phyloP scores from a whole-genome alignment of 2,888 invertebrate species.

The Amblyteles armatorius region DNA sequence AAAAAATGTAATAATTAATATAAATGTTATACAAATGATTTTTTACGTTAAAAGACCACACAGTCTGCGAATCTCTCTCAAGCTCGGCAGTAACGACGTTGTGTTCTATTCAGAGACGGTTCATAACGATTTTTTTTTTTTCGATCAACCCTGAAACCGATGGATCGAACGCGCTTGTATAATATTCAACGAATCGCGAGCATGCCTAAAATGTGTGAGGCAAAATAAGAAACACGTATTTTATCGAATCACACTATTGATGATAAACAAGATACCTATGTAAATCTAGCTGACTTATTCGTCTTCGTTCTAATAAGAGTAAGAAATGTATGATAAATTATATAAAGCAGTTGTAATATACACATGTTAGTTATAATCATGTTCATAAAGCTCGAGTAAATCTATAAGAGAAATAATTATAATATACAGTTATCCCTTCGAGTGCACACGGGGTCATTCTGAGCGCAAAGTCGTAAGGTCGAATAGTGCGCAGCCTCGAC shows the following conservation, averaged over 20 bases:
- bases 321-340: constrained; percentile 60
- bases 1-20: neutral
- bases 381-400: no score
- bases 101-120: neutral
- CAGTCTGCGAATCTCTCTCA: neutral
- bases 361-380: neutral
- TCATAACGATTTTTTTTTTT: constrained; percentile 10
- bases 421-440: constrained; percentile 3
- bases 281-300: constrained; percentile 45
- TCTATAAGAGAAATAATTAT: no score
- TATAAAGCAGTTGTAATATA: constrained; percentile 62
- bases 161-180: constrained; percentile 20
- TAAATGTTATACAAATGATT: constrained; percentile 42
- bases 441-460: no score
- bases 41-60: constrained; percentile 6
- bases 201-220: constrained; percentile 13
- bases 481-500: no score
- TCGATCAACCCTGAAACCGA: neutral
- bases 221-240: constrained; percentile 44
- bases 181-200: constrained; percentile 17
- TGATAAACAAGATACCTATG: constrained; percentile 42
- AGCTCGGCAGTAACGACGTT: constrained; percentile 26
- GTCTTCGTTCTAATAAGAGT: constrained; percentile 43
- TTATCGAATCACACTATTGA: constrained; percentile 42
- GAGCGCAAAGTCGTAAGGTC: no score